A percentile compares a stretch with the other conserved stretches of the same genome.
These are phyloP conservation scores for Hydractinia symbiolongicarpus DNA, from an alignment of 30 jellyfish, hydroid and myxozoan genomes.

Conservation along the genomic window DNA sequence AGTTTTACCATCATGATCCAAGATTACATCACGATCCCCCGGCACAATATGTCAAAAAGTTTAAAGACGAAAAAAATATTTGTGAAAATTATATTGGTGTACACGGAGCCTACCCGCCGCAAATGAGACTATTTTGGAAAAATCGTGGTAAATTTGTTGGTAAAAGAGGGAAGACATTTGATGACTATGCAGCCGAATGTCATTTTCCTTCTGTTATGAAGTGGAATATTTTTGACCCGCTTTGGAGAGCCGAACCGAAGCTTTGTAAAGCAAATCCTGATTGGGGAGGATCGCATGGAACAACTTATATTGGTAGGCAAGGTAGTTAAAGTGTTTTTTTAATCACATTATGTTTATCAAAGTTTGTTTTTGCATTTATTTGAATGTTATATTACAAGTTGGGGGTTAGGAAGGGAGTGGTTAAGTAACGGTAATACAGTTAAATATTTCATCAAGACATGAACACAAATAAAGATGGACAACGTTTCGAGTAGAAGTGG, in stretches of 20 bases:
- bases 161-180: constrained; percentile 1
- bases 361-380: neutral
- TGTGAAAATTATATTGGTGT: constrained; percentile 56
- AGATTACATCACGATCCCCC: constrained; percentile 87
- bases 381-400: no score
- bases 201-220: neutral
- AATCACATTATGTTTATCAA: neutral
- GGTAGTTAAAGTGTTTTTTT: neutral
- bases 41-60: constrained; percentile 32
- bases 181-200: constrained; percentile 3
- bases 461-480: no score
- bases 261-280: constrained; percentile 3
- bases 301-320: neutral
- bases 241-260: neutral
- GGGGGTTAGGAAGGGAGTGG: no score
- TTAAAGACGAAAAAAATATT: constrained; percentile 28
- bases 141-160: constrained; percentile 15
- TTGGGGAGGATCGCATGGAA: constrained; percentile 9
- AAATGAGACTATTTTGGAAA: constrained; percentile 52
- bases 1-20: constrained; percentile 42
- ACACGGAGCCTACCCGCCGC: constrained; percentile 68
- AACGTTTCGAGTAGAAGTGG: no score
- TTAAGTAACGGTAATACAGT: no score
- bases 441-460: no score
- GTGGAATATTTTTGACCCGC: neutral